phyloP scores from a whole-genome alignment of 2,113 vertebrate species.

The Mellivora capensis region DNA sequence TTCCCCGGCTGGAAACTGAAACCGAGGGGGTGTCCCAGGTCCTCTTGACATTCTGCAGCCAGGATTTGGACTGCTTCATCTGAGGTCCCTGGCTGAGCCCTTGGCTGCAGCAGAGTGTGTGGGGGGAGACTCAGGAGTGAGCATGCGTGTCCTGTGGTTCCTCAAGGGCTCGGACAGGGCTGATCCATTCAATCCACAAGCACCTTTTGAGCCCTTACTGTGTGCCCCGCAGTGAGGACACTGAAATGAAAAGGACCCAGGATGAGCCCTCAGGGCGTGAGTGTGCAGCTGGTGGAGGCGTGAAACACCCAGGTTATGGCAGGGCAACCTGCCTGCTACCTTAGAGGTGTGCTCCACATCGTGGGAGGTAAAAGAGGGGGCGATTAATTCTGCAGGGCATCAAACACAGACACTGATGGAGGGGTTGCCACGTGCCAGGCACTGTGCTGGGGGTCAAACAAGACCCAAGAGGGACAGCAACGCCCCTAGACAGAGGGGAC shows the following conservation, averaged over 20 bases:
- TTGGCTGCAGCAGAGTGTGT: too few species aligned
- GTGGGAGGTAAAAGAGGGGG: neutral
- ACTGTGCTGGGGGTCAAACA: accelerated
- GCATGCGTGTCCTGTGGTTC: accelerated
- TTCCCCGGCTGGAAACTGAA: neutral
- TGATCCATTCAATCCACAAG: neutral
- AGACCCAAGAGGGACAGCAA: neutral
- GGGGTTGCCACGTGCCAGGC: neutral
- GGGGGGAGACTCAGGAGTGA: too few species aligned
- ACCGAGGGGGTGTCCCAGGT: neutral
- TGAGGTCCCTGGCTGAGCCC: neutral
- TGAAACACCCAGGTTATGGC: neutral
- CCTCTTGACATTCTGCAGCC: too few species aligned
- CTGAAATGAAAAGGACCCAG: neutral
- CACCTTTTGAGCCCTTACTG: neutral
- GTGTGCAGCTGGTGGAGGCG: neutral
- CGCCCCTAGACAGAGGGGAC: too few species aligned
- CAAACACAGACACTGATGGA: neutral
- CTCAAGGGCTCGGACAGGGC: neutral
- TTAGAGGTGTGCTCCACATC: neutral
- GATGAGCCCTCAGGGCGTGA: neutral
- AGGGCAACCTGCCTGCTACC: accelerated
- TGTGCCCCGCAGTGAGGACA: neutral
- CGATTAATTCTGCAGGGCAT: neutral
- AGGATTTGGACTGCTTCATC: neutral